Conservation (phyloP, 1,140 invertebrate species). For the Ceratitis capitata region DNA sequence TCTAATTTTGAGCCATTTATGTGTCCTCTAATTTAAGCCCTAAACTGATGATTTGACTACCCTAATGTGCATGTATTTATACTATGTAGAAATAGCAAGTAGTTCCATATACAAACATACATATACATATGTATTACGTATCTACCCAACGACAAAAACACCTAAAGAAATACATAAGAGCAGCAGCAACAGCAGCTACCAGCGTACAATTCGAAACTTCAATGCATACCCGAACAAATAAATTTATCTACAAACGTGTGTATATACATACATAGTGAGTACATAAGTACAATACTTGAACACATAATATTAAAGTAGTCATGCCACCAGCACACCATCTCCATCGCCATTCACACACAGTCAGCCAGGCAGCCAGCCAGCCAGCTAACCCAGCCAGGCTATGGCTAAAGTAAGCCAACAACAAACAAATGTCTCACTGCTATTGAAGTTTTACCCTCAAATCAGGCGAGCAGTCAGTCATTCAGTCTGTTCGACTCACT, state of each 20-base stretch:
- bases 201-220: neutral
- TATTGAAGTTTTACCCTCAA: neutral
- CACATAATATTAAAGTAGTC: conserved; percentile 31
- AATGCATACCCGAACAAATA: no score
- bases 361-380: neutral
- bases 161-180: neutral
- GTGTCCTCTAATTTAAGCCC: no score
- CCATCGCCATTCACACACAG: neutral
- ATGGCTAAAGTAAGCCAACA: conserved; percentile 10
- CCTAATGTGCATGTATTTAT: no score
- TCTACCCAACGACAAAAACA: neutral
- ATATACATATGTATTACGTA: neutral
- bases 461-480: no score
- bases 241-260: no score
- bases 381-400: neutral
- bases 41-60: no score
- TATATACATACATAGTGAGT: neutral
- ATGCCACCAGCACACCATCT: neutral
- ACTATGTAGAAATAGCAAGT: no score
- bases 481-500: neutral
- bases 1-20: no score
- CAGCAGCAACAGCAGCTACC: neutral
- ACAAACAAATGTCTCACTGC: neutral
- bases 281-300: neutral
- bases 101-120: neutral